Conservation (phyloP, 1,140 invertebrate genomes). For the Drosophila fuyamai region DNA sequence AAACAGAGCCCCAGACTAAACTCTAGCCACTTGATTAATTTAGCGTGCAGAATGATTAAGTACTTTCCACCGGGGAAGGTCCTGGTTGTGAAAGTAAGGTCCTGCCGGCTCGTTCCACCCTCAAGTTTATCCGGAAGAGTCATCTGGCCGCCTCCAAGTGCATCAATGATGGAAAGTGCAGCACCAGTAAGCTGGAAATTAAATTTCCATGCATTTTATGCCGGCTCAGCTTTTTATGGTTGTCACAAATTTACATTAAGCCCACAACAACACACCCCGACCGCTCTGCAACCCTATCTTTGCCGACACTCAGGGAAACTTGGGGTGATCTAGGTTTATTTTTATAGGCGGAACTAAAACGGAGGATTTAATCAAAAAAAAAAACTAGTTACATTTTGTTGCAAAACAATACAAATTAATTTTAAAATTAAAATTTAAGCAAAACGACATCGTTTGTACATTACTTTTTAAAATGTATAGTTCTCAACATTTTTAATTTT, state of each 20-base stretch:
- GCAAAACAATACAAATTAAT: not conserved
- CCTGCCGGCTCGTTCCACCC: constrained; percentile 14
- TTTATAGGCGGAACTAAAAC: not conserved
- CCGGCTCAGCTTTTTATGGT: constrained; percentile 59
- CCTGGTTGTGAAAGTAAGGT: constrained; percentile 11
- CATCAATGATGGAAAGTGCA: constrained; percentile 44
- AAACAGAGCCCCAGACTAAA: constrained; percentile 59
- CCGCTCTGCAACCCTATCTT: constrained; percentile 58
- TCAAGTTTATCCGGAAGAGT: constrained; percentile 30
- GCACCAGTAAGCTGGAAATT: constrained; percentile 30
- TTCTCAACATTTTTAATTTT: too few relatives aligned
- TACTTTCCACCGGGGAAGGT: constrained; percentile 70
- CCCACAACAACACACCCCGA: constrained; percentile 23
- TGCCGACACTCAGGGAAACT: constrained; percentile 10
- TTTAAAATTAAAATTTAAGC: not conserved
- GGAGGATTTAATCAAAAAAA: too few relatives aligned
- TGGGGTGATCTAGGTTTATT: not conserved
- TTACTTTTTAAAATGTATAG: too few relatives aligned
- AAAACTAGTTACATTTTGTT: too few relatives aligned
- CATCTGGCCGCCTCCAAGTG: constrained; percentile 41
- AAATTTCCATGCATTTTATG: constrained; percentile 58
- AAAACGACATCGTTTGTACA: too few relatives aligned
- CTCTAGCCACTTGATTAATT: constrained; percentile 81
- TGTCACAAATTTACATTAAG: constrained; percentile 58
- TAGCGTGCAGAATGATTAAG: constrained; percentile 83